These are phyloP conservation scores for Vollenhovia emeryi DNA, from an alignment of 1,140 invertebrate genomes.

Conservation along the genomic window DNA sequence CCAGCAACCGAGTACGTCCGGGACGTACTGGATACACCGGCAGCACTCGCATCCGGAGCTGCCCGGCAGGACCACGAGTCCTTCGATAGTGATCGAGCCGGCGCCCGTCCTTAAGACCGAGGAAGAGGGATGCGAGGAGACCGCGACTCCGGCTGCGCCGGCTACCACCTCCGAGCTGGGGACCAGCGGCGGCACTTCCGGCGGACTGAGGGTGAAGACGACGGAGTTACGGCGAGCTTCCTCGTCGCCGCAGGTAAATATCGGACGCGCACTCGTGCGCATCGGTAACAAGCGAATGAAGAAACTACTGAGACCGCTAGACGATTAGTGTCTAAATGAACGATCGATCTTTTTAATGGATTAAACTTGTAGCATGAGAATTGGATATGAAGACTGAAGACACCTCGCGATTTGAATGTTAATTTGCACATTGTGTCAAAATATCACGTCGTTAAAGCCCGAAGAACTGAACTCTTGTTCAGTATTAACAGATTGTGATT, in stretches of 20 bases:
- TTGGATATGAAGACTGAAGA: background rate
- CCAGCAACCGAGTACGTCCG: conserved; percentile 80
- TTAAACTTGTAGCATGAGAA: background rate
- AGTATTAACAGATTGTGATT: background rate
- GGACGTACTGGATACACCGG: conserved; percentile 81
- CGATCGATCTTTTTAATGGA: background rate
- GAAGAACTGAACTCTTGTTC: background rate
- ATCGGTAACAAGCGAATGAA: background rate
- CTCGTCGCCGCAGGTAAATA: conserved; percentile 86
- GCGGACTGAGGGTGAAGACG: conserved; percentile 72
- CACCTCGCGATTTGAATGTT: background rate
- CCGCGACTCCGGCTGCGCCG: conserved; percentile 15
- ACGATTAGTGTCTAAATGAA: background rate
- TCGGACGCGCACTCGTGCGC: background rate
- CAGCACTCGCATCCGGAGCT: conserved; percentile 85
- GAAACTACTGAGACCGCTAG: background rate
- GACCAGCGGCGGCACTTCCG: background rate
- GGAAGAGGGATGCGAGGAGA: conserved; percentile 62
- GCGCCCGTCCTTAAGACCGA: conserved; percentile 78
- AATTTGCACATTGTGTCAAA: background rate
- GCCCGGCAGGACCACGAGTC: conserved; percentile 79
- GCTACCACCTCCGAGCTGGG: conserved; percentile 27
- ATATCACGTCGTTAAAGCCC: background rate
- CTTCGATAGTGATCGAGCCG: conserved; percentile 74
- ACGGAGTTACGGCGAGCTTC: conserved; percentile 84